Evolutionary conservation across 2,888 invertebrate species (phyloP).

Genomic region (Pammene fasciana): DNA sequence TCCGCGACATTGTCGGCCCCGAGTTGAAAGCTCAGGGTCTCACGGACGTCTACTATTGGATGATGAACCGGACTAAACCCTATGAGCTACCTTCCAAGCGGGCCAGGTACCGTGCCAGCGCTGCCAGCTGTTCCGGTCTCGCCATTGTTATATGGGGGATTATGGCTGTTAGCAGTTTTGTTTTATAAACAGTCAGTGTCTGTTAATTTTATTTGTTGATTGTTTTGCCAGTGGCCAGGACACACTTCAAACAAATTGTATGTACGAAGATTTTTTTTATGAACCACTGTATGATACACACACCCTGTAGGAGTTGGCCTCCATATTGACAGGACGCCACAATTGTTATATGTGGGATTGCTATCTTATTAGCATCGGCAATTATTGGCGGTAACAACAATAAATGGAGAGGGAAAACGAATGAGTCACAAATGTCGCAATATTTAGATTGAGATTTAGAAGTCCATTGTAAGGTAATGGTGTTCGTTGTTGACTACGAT

Average conservation of each 20-base stretch:
- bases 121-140: not conserved
- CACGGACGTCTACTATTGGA: constrained; percentile 90
- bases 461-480: too few relatives aligned
- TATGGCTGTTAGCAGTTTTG: not conserved
- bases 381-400: not conserved
- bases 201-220: not conserved
- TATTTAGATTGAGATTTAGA: not conserved
- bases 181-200: constrained; percentile 3
- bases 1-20: constrained; percentile 88
- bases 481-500: too few relatives aligned
- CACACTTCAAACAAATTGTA: too few relatives aligned
- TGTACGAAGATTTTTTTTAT: too few relatives aligned
- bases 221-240: not conserved
- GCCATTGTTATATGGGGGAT: not conserved
- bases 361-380: too few relatives aligned
- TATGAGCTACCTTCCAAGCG: constrained; percentile 72
- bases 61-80: constrained; percentile 90
- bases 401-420: constrained; percentile 8
- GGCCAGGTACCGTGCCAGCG: constrained; percentile 46
- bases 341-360: too few relatives aligned
- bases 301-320: too few relatives aligned
- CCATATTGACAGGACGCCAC: too few relatives aligned
- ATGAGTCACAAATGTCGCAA: not conserved
- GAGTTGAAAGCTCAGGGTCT: constrained; percentile 88
- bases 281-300: too few relatives aligned